phyloP scores from a whole-genome alignment of 1,140 invertebrate genomes.

The Anoplophora glabripennis region DNA sequence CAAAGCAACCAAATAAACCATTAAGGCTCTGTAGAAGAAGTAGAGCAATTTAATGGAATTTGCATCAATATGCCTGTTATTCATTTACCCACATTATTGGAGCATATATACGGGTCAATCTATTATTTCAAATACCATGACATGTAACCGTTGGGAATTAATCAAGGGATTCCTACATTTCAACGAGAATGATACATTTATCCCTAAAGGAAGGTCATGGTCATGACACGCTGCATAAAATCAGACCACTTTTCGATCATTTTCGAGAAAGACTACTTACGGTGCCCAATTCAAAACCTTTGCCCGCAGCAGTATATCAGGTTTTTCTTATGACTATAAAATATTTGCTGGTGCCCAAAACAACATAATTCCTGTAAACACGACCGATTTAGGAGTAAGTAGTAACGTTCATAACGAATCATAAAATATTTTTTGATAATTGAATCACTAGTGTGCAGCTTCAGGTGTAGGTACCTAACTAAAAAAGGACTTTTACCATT shows the following conservation, averaged over 20 bases:
- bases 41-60: slow-evolving; percentile 13
- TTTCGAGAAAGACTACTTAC: slow-evolving; percentile 32
- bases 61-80: slow-evolving; percentile 3
- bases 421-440: no score
- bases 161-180: background rate
- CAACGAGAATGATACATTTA: background rate
- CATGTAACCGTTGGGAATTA: slow-evolving; percentile 18
- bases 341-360: no score
- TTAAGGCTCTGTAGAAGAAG: background rate
- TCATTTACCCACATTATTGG: slow-evolving; percentile 6
- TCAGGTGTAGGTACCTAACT: no score
- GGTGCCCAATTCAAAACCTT: slow-evolving; percentile 46
- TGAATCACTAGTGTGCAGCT: no score
- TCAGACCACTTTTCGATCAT: slow-evolving; percentile 31
- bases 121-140: slow-evolving; percentile 24
- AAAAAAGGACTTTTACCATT: no score
- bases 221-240: slow-evolving; percentile 33
- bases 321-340: slow-evolving; percentile 38
- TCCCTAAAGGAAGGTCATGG: background rate
- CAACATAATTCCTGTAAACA: no score
- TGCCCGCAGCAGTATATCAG: slow-evolving; percentile 40
- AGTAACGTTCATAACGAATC: no score
- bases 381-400: no score
- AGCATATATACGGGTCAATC: background rate
- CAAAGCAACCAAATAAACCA: slow-evolving; percentile 1